Base-by-base conservation (phyloP, 2,113 vertebrate species). In the Amazona guildingii region DNA sequence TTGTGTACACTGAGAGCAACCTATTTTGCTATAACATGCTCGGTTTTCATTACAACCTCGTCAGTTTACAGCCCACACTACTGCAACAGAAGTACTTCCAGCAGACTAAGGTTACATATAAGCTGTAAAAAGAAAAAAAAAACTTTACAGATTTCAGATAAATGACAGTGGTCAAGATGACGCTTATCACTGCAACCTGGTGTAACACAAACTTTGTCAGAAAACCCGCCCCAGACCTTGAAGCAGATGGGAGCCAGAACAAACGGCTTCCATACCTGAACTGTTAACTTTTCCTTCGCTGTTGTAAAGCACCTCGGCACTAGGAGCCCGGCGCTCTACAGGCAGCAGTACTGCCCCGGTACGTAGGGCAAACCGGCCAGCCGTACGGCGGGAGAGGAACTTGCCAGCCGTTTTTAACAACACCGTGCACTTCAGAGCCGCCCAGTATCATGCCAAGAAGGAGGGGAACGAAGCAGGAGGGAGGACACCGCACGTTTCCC, bases 241-340 rank as follows among this genome's bases (percentile, higher is more conserved):
- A 29, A 59, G 41, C n/a, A 24, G 46, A 39, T 7, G 17, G 21
- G 13, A 85, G 63, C 19, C 81, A n/a, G 3, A 64, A 66, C 12
- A 31, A 31, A 83, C 21, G n/a, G 12, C 77, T 66, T 9, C 0
- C 33, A 31, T 37, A 92, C 62, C 84, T 10, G 21, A 43, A n/a
- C 55, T 2, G 52, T 8, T 75, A 89, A 94, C 86, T 96, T 85
- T 76, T 57, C 48, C 48, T n/a, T 43, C 11, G 20, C 39, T 28
- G 66, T 0, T 10, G n/a, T 6, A 11, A 55, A 52, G 1, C 68
- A 14, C 6, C 27, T 3, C 39, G 8, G 67, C 29, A 10, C 5
- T 35, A 3, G 67, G 63, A 75, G 52, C 28, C 39, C 46, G 21
- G 4, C 6, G 21, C 82, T 18, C 59, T 4, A 80, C 57, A 23